Evolutionary conservation across 2,888 invertebrate species (phyloP).

Genomic region (Mythimna impura): DNA sequence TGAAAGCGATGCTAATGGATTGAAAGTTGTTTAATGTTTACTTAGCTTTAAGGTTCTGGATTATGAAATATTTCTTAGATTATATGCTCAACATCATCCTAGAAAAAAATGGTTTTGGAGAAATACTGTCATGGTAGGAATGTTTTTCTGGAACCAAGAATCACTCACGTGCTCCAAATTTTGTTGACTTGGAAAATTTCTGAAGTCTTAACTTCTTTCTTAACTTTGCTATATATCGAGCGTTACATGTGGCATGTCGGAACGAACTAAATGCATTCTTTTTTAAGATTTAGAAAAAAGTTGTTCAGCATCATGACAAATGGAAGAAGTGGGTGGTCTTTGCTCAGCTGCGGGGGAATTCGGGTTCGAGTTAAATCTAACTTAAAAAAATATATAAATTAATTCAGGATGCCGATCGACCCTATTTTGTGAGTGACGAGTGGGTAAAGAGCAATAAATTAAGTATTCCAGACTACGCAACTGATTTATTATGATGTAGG

Average conservation of each 20-base stretch:
- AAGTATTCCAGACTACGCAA: no score
- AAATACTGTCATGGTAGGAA: background rate
- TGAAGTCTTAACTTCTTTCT: background rate
- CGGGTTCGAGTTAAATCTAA: no score
- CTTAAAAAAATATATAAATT: no score
- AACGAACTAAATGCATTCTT: no score
- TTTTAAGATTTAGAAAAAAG: no score
- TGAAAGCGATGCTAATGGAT: conserved; percentile 17
- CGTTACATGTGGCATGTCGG: background rate
- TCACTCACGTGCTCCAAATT: background rate
- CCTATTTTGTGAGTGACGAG: no score
- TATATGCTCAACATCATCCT: background rate
- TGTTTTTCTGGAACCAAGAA: background rate
- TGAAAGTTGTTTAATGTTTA: conserved; percentile 3
- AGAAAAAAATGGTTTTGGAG: background rate
- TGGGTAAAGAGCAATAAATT: no score
- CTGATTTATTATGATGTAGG: no score
- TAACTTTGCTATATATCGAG: background rate
- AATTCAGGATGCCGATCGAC: no score
- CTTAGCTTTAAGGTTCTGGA: background rate
- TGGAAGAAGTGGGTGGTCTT: no score
- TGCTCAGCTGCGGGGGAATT: no score
- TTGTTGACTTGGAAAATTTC: background rate
- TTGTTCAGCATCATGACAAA: no score
- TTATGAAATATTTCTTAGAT: background rate